Percentiles rank a stretch among this genome's conserved stretches.
Conservation (phyloP, 1,140 invertebrate species). For the Neelides sp. region DNA sequence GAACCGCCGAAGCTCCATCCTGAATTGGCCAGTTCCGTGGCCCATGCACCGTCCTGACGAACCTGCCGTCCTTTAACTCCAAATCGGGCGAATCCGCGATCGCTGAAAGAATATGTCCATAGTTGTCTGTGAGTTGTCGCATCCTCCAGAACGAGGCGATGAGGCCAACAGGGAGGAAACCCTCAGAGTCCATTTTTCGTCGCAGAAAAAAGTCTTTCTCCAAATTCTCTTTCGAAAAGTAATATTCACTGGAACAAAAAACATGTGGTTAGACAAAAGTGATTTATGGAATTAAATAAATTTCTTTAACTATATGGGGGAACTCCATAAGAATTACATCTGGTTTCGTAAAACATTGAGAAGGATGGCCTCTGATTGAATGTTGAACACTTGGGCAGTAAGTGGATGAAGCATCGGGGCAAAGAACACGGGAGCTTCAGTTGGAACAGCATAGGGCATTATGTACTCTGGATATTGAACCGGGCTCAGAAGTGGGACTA, state of each 20-base stretch:
- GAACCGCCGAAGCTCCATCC: conserved; percentile 37
- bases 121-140: conserved; percentile 62
- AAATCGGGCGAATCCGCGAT: conserved; percentile 67
- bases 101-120: conserved; percentile 65
- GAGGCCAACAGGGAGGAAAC: conserved; percentile 79
- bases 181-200: conserved; percentile 88
- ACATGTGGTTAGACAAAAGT: background rate
- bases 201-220: conserved; percentile 89
- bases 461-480: conserved; percentile 12
- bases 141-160: conserved; percentile 93
- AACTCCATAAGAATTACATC: background rate
- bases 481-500: conserved; percentile 3
- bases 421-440: background rate
- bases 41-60: conserved; percentile 59
- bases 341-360: background rate
- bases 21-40: conserved; percentile 76
- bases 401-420: background rate
- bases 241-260: conserved; percentile 75
- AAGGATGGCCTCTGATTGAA: background rate
- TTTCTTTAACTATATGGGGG: background rate
- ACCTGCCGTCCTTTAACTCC: conserved; percentile 47
- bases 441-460: conserved; percentile 12
- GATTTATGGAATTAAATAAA: background rate
- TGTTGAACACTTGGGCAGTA: background rate
- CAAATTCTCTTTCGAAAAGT: conserved; percentile 95